Base-by-base conservation (phyloP, 2,113 vertebrate species). In the Charadrius vociferus region DNA sequence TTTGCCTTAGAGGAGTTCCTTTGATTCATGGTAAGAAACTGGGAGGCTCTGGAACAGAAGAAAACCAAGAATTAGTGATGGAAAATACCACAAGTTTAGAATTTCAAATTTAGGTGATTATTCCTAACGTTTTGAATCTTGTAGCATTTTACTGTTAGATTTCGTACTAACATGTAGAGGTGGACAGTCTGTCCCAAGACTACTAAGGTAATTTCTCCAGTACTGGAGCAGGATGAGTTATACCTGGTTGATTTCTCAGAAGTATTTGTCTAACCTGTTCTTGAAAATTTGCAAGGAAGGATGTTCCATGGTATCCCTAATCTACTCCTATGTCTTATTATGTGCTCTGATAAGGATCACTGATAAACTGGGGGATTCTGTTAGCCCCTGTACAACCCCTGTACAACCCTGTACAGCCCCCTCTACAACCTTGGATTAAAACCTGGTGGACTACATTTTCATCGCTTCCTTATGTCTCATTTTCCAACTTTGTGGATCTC, bases 1-100 rank as follows among this genome's bases (percentile, higher is more conserved):
- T 95, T 92, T 97, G 88, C 93, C 75, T 90, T 74, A 90, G 72
- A 96, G 82, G 39, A 86, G 23, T 63, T 96, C 41, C 63, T 96
- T 90, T 90, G 72, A 95, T 80, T 78, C 82, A 56, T 71, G 50
- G 85, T 50, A 95, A 92, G 86, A 97, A 86, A 81, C 47, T 92
- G 75, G 29, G 47, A 90, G 37, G 29, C 10, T 88, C 55, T 74
- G 79, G 52, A 93, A 81, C 55, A 3, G 1, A 80, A 93, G 55
- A 90, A 95, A 88, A 83, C 49, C 41, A 92, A 92, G 47, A 90
- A 93, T 71, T 93, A 93, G n/a, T 63, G 75, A 63, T 22, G 34
- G 62, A 92, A 94, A 96, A 96, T 73, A 71, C 17, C 55, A 83
- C 37, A 88, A 92, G 41, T 90, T 83, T 73, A 90, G 75, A 77